Conservation (phyloP, 2,113 vertebrate species). For the Lipophrys pholis region DNA sequence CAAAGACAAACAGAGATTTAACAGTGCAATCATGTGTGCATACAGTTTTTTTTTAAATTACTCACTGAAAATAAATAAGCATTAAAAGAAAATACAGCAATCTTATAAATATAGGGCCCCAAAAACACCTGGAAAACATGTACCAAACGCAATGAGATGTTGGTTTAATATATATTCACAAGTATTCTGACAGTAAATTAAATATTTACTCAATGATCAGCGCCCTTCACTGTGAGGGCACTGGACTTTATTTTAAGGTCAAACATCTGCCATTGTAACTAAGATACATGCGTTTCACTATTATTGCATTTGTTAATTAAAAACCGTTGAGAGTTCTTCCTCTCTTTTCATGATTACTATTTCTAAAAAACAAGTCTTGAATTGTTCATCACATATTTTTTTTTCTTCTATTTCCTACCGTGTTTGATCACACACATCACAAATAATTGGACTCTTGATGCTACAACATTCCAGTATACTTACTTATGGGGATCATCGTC, state of each 20-base stretch:
- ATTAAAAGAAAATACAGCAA: slow-evolving; percentile 59
- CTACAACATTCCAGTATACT: slow-evolving; percentile 72
- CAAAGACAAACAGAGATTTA: slow-evolving; percentile 69
- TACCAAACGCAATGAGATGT: slow-evolving; percentile 68
- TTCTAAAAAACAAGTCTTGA: slow-evolving; percentile 73
- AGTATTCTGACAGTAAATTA: slow-evolving; percentile 59
- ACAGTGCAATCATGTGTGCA: slow-evolving; percentile 59
- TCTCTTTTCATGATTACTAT: slow-evolving; percentile 67
- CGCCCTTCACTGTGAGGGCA: slow-evolving; percentile 41
- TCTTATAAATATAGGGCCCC: slow-evolving; percentile 69
- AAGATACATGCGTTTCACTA: slow-evolving; percentile 82
- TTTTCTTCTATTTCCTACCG: slow-evolving; percentile 60
- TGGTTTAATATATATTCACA: slow-evolving; percentile 68
- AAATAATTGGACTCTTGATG: slow-evolving; percentile 64
- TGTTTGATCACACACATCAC: slow-evolving; percentile 72
- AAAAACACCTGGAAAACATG: slow-evolving; percentile 62
- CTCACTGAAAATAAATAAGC: slow-evolving; percentile 62
- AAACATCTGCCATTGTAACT: slow-evolving; percentile 69
- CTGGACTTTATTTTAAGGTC: slow-evolving; percentile 56
- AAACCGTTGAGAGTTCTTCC: slow-evolving; percentile 63
- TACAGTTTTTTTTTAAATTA: slow-evolving; percentile 59
- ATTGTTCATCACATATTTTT: slow-evolving; percentile 58
- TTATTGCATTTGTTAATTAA: slow-evolving; percentile 81
- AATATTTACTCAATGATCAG: slow-evolving; percentile 50
- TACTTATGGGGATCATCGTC: slow-evolving; percentile 51